These are phyloP conservation scores for Ganaspis brasiliensis DNA, from an alignment of 2,888 invertebrate species.

Conservation along the genomic window DNA sequence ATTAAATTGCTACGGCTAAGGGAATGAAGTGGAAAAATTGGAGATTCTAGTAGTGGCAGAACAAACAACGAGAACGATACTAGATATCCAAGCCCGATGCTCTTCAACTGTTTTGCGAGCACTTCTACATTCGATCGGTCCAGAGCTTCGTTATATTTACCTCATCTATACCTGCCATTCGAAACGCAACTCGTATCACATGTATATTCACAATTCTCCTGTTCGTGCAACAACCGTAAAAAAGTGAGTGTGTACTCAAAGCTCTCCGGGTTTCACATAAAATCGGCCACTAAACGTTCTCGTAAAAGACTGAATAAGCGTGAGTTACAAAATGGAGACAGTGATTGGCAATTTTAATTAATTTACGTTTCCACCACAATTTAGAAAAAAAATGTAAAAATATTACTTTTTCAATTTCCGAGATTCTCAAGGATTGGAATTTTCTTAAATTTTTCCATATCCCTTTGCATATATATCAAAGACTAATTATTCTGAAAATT, in stretches of 20 bases:
- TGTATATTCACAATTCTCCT: conserved; percentile 22
- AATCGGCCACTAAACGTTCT: conserved; percentile 16
- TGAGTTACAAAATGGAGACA: neutral
- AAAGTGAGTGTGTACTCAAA: conserved; percentile 5
- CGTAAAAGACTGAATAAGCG: neutral
- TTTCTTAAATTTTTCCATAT: too few species aligned
- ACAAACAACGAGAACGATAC: conserved; percentile 58
- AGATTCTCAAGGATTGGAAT: too few species aligned
- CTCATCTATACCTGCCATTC: conserved; percentile 32
- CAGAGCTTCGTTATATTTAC: conserved; percentile 54
- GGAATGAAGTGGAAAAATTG: conserved; percentile 55
- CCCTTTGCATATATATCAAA: too few species aligned
- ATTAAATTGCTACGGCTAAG: conserved; percentile 41
- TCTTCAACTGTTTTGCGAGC: conserved; percentile 64
- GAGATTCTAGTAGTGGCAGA: conserved; percentile 53
- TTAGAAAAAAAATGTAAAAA: neutral
- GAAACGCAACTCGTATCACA: conserved; percentile 36
- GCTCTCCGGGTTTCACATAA: neutral
- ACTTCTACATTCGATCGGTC: conserved; percentile 51
- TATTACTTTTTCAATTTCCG: neutral
- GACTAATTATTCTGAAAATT: too few species aligned
- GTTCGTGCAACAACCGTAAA: conserved; percentile 4
- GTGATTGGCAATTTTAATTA: neutral
- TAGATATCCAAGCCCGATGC: conserved; percentile 55
- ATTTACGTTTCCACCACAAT: neutral